phyloP scores from a whole-genome alignment of 2,113 vertebrate species.

The Pionites leucogaster region DNA sequence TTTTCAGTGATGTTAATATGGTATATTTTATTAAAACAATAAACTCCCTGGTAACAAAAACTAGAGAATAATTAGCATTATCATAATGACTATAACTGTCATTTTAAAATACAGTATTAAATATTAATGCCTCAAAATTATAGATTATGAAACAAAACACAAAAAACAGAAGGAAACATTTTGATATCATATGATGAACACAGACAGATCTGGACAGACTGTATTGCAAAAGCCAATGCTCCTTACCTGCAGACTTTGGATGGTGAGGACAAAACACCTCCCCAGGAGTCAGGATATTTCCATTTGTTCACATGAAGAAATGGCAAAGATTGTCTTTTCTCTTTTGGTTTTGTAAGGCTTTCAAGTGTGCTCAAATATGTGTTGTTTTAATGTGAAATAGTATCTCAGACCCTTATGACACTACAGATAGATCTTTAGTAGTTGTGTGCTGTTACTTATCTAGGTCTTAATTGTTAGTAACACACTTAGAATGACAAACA shows the following conservation, averaged over 20 bases:
- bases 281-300: background rate
- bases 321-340: background rate
- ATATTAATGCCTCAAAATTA: background rate
- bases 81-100: background rate
- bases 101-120: background rate
- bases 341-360: background rate
- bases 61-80: background rate
- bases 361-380: background rate
- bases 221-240: slow-evolving; percentile 90
- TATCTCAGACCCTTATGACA: background rate
- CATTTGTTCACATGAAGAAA: background rate
- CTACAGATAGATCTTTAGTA: background rate
- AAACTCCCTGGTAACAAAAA: background rate
- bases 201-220: slow-evolving; percentile 89
- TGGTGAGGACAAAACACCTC: slow-evolving; percentile 74
- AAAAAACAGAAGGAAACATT: background rate
- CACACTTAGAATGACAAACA: rapidly evolving
- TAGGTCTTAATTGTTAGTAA: background rate
- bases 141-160: background rate
- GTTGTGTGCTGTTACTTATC: background rate
- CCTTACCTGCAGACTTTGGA: slow-evolving; percentile 84
- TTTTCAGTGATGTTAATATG: background rate
- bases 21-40: background rate
- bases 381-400: background rate
- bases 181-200: slow-evolving; percentile 96